These are phyloP conservation scores for Myoxocephalus aenaeus DNA, from an alignment of 2,797 vertebrate genomes.

Conservation along the genomic window DNA sequence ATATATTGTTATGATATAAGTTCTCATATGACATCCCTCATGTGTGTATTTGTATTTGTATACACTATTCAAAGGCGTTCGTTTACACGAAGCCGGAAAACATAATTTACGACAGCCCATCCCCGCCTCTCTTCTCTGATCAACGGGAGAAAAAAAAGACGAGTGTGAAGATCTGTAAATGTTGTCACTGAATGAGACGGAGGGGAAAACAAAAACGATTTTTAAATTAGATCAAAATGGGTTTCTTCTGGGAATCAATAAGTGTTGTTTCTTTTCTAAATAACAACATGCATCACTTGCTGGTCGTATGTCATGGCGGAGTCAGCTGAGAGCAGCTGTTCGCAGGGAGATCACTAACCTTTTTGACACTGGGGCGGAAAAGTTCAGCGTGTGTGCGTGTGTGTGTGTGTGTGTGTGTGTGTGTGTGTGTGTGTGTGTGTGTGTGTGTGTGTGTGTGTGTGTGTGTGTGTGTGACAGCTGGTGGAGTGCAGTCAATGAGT, in stretches of 20 bases:
- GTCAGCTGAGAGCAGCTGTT: constrained; percentile 55
- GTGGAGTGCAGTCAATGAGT: constrained; percentile 11
- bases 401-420: not conserved
- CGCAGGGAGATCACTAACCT: constrained; percentile 37
- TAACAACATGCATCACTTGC: constrained; percentile 30
- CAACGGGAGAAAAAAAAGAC: not conserved
- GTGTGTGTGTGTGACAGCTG: constrained; percentile 24
- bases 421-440: constrained; percentile 9
- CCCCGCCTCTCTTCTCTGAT: not conserved
- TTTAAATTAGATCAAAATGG: constrained; percentile 35
- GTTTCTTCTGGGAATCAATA: constrained; percentile 49
- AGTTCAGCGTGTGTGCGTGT: too few species aligned
- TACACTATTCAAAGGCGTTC: not conserved
- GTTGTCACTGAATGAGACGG: not conserved
- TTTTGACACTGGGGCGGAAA: constrained; percentile 26
- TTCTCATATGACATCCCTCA: constrained; percentile 10
- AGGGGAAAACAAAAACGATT: not conserved
- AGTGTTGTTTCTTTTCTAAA: constrained; percentile 14
- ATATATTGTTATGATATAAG: not conserved
- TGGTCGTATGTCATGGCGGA: constrained; percentile 19
- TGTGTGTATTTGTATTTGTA: not conserved
- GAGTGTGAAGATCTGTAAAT: constrained; percentile 31
- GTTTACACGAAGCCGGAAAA: constrained; percentile 20
- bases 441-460: not conserved
- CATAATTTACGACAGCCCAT: not conserved